Conservation (phyloP, 2,113 vertebrate genomes). For the Ageneiosus marmoratus region DNA sequence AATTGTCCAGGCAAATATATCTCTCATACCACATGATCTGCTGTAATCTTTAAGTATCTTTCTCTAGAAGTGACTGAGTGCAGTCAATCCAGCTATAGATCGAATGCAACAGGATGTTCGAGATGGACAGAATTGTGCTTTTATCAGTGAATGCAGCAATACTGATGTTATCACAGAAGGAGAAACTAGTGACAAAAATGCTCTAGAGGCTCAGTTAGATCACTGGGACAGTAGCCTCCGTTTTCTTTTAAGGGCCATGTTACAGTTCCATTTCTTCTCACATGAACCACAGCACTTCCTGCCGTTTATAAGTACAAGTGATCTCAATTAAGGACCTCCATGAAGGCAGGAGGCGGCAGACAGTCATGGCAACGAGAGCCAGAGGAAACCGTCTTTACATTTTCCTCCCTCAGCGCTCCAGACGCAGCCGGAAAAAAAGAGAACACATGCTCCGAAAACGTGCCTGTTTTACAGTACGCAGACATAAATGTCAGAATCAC, state of each 20-base stretch:
- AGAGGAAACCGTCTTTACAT: constrained; percentile 77
- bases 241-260: constrained; percentile 61
- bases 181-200: constrained; percentile 24
- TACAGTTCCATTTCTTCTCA: constrained; percentile 73
- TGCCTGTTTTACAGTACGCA: constrained; percentile 48
- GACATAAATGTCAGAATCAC: constrained; percentile 52
- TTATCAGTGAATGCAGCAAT: constrained; percentile 3
- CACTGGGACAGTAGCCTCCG: constrained; percentile 68
- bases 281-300: constrained; percentile 76
- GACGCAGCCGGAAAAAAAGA: constrained; percentile 11
- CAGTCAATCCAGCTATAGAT: not conserved
- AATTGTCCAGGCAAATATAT: constrained; percentile 27
- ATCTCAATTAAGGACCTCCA: constrained; percentile 85
- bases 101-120: not conserved
- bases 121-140: not conserved
- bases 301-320: constrained; percentile 82
- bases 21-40: not conserved
- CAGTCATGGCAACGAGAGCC: constrained; percentile 76
- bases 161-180: constrained; percentile 28
- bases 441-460: constrained; percentile 50
- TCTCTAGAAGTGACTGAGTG: not conserved
- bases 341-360: constrained; percentile 79
- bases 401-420: constrained; percentile 56
- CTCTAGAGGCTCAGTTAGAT: constrained; percentile 60
- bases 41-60: too few relatives aligned